Base-by-base conservation (phyloP, 2,888 invertebrate species). In the Amblyjoppa fuscipennis region DNA sequence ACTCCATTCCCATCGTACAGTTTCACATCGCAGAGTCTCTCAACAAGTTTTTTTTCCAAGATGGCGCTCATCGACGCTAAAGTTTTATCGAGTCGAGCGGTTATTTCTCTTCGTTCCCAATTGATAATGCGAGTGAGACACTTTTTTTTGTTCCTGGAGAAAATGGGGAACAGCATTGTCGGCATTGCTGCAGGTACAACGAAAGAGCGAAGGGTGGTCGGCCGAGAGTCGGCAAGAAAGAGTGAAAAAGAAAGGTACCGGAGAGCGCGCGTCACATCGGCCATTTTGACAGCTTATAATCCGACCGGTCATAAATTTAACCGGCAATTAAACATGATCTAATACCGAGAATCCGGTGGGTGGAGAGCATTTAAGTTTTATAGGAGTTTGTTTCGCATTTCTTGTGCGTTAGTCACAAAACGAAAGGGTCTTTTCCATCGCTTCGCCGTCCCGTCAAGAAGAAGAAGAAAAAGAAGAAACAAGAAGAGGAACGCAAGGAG, bases 291-390 rank as follows among this genome's bases (percentile, higher is more conserved):
- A 76, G 66, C 51, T 66, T 61, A 34, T 68, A 85, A 82, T 85
- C 76, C 76, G 79, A 75, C 64, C 68, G 66, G 76, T 70, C 84
- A 70, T 86, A 86, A 86, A 86, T 82, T 83, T 64, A 53, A 11
- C 53, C 61, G 45, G 81, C 84, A 84, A 86, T 86, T 84, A 81
- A 79, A 80, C 78, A 82, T 87, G 86, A 87, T 86, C 86, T 87
- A 87, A 86, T 84, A 86, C 84, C 74, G 77, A 84, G 80, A 87
- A 86, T 73, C 51, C 78, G 38, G 64, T 76, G 76, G 84, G 79
- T 73, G 86, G 68, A 73, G 78, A 78, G 77, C 34, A 61, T 74
- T 59, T 25, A 45, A 79, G 75, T 79, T 84, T 84, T 87, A 84
- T 85, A 87, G 81, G 68, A 82, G 79, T 76, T 73, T 70, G 53